Conservation (phyloP, 2,113 vertebrate genomes). For the Paramormyrops kingsleyae region DNA sequence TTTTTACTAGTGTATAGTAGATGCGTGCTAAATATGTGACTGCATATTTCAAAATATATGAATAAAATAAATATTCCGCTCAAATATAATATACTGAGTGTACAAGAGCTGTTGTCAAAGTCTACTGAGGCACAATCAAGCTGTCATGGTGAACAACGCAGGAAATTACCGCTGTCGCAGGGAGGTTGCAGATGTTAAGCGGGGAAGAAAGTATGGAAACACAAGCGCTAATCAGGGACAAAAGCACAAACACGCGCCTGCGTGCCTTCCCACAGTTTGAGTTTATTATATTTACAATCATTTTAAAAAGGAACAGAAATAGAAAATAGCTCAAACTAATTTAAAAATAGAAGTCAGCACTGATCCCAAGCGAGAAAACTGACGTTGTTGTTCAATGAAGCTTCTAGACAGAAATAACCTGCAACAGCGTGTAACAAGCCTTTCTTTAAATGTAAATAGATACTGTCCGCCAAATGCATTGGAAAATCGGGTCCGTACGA, state of each 20-base stretch:
- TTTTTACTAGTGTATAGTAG: neutral
- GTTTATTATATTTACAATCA: conserved; percentile 43
- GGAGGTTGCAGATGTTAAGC: neutral
- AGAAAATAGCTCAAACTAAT: conserved; percentile 40
- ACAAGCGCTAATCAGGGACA: neutral
- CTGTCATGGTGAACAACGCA: neutral
- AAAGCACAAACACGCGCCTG: neutral
- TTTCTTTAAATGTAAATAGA: conserved; percentile 20
- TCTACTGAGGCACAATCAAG: neutral
- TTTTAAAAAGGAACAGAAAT: conserved; percentile 44
- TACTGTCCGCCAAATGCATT: conserved; percentile 15
- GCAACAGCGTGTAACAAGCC: conserved; percentile 20
- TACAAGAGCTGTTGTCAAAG: neutral
- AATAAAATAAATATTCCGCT: neutral
- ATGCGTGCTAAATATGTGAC: neutral
- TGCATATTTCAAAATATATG: neutral
- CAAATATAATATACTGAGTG: neutral
- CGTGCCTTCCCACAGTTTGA: conserved; percentile 29
- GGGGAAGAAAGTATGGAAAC: neutral
- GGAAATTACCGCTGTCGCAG: neutral
- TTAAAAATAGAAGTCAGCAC: conserved; percentile 33
- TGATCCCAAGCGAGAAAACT: conserved; percentile 28
- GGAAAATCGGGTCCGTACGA: conserved; percentile 21
- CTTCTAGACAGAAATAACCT: conserved; percentile 22
- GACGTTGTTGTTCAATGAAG: conserved; percentile 9